Percentiles rank a stretch among this genome's conserved stretches.
Evolutionary conservation across 2,113 vertebrate genomes (phyloP).

Genomic region (Euleptes europaea): DNA sequence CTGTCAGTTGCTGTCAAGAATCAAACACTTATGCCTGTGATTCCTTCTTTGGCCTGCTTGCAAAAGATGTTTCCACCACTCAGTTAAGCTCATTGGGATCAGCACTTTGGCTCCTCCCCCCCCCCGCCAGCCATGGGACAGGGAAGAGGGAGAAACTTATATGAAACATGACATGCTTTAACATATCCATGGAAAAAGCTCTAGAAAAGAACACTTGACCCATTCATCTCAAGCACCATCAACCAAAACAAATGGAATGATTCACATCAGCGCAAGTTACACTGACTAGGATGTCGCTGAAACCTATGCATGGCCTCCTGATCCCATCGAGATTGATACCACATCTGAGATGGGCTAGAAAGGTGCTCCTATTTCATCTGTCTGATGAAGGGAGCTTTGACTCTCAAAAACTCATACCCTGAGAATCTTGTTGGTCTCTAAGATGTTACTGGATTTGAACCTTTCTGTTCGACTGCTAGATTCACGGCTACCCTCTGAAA

Average conservation of each 20-base stretch:
- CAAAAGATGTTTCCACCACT: background rate
- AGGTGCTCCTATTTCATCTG: background rate
- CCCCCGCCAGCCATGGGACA: background rate
- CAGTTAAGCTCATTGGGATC: background rate
- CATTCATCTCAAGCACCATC: background rate
- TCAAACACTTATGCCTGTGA: background rate
- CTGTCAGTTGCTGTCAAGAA: background rate
- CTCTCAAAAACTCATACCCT: too few relatives aligned
- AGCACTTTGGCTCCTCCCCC: background rate
- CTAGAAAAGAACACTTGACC: background rate
- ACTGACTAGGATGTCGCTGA: background rate
- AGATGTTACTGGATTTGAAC: too few relatives aligned
- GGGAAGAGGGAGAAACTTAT: background rate
- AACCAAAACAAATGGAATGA: background rate
- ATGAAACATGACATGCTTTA: background rate
- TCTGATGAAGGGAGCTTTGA: too few relatives aligned
- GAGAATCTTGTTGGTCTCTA: too few relatives aligned
- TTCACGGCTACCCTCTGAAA: too few relatives aligned
- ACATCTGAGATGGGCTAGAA: background rate
- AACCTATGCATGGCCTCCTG: background rate
- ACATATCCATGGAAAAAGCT: background rate
- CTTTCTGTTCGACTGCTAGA: too few relatives aligned
- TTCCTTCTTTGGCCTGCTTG: background rate
- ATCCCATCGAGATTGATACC: background rate
- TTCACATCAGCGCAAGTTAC: background rate